These are phyloP conservation scores for Chamaetylas fuelleborni DNA, from an alignment of 2,113 vertebrate genomes.

Conservation along the genomic window DNA sequence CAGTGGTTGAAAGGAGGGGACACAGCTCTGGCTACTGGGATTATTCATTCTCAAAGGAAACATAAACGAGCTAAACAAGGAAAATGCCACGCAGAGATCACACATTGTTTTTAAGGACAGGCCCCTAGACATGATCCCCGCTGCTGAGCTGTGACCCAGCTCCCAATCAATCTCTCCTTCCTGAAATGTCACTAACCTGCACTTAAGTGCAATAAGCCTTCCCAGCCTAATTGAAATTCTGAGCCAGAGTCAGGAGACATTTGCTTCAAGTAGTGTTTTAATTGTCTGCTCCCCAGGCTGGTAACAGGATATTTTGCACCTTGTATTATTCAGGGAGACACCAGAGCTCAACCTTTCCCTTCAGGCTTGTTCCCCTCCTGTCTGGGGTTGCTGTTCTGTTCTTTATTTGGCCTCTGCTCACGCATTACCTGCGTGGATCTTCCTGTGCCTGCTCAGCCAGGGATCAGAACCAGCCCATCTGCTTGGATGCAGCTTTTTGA, in stretches of 20 bases:
- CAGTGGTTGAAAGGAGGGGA: background rate
- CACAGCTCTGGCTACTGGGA: background rate
- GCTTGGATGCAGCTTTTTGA: background rate
- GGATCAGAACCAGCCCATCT: background rate
- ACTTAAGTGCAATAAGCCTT: conserved; percentile 60
- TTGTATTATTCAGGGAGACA: conserved; percentile 61
- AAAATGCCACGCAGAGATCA: conserved; percentile 60
- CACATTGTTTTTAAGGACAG: conserved; percentile 60
- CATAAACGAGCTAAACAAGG: conserved; percentile 36
- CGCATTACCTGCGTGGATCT: background rate
- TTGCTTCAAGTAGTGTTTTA: conserved; percentile 71
- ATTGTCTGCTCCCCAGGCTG: conserved; percentile 68
- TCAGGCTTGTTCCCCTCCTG: conserved; percentile 5
- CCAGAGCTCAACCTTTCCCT: conserved; percentile 48
- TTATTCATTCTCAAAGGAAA: conserved; percentile 22
- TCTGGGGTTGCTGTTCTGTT: background rate
- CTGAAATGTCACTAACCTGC: conserved; percentile 65
- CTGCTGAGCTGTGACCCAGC: conserved; percentile 48
- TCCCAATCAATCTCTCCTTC: conserved; percentile 59
- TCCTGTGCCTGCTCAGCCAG: background rate
- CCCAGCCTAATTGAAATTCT: conserved; percentile 65
- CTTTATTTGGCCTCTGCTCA: conserved; percentile 29
- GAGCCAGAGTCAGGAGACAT: conserved; percentile 60
- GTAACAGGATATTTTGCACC: conserved; percentile 55
- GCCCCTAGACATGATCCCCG: conserved; percentile 32